Evolutionary conservation across 2,797 vertebrate species (phyloP).

Genomic region (Anisognathus igniventris): DNA sequence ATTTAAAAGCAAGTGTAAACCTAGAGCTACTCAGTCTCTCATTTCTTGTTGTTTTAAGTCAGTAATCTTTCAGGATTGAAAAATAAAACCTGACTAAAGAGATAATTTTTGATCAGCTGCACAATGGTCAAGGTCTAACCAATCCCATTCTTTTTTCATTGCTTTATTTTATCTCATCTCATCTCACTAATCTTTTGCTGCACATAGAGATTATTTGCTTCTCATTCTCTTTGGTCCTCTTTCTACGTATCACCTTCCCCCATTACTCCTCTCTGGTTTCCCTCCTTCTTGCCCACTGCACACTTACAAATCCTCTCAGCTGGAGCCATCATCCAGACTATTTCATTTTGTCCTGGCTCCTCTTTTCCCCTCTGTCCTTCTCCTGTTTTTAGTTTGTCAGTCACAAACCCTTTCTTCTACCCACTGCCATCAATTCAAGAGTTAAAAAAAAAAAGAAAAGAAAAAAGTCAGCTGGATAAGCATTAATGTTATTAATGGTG

Average conservation of each 20-base stretch:
- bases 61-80: not conserved
- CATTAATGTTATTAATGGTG: not conserved
- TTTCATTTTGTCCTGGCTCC: not conserved
- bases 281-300: not conserved
- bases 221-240: not conserved
- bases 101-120: not conserved
- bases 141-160: not conserved
- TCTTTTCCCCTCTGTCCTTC: not conserved
- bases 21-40: not conserved
- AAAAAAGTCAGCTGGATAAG: not conserved
- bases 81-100: not conserved
- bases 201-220: not conserved
- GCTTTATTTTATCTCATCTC: not conserved
- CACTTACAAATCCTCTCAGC: not conserved
- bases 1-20: not conserved
- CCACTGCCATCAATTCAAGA: not conserved
- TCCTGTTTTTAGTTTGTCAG: not conserved
- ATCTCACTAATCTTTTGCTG: not conserved
- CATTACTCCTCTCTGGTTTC: not conserved
- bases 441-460: not conserved
- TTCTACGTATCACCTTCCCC: not conserved
- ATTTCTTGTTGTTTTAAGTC: not conserved
- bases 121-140: not conserved
- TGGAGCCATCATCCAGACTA: not conserved
- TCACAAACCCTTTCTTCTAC: not conserved